A percentile compares a stretch with the other conserved stretches of the same genome.
Conservation (phyloP, 2,797 vertebrate species). For the Neopelma chrysocephalum region DNA sequence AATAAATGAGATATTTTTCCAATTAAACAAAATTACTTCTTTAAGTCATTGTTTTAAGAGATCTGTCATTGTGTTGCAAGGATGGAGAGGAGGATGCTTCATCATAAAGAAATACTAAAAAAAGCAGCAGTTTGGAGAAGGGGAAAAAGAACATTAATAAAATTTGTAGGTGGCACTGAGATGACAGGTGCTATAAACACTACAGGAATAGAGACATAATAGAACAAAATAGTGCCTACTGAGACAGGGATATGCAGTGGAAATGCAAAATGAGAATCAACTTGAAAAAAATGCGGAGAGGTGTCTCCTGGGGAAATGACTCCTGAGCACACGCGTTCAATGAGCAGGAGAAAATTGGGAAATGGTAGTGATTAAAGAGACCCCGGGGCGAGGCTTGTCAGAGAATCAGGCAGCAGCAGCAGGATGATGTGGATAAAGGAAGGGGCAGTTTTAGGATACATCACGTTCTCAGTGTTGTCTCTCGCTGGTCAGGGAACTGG, state of each 20-base stretch:
- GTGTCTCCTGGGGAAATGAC: not conserved
- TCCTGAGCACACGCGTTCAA: not conserved
- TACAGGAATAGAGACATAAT: not conserved
- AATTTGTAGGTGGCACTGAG: conserved; percentile 15
- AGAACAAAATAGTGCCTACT: not conserved
- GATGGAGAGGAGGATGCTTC: not conserved
- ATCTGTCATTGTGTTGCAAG: not conserved
- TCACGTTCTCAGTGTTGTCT: not conserved
- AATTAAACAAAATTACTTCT: conserved; percentile 20
- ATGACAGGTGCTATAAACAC: conserved; percentile 19
- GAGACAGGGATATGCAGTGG: not conserved
- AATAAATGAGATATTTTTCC: not conserved
- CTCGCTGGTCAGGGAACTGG: not conserved
- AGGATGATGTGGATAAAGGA: not conserved
- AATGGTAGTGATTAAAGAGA: conserved; percentile 20
- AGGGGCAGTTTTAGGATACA: not conserved
- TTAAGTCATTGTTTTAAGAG: conserved; percentile 25
- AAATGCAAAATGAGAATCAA: conserved; percentile 39
- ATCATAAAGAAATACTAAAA: not conserved
- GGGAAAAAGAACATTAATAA: not conserved
- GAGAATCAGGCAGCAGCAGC: not conserved
- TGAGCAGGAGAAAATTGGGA: conserved; percentile 11
- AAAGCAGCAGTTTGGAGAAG: not conserved
- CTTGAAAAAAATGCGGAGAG: not conserved
- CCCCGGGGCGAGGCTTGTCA: not conserved